phyloP scores from a whole-genome alignment of 2,113 vertebrate genomes.

The Peromyscus californicus region DNA sequence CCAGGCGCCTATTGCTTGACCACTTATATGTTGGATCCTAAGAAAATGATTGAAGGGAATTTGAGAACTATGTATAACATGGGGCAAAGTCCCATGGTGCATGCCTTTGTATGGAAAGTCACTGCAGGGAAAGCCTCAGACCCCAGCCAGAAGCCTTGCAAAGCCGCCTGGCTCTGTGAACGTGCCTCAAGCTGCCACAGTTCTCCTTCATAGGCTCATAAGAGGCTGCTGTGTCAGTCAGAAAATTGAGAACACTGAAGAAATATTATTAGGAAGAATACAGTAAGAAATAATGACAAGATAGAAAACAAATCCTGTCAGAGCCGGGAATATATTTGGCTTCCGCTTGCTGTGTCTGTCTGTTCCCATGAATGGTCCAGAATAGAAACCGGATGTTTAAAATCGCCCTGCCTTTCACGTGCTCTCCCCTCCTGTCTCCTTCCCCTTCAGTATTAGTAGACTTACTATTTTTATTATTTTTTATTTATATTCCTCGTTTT shows the following conservation, averaged over 20 bases:
- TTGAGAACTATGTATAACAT: background rate
- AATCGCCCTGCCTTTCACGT: constrained; percentile 60
- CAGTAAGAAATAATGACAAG: constrained; percentile 63
- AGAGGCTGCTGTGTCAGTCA: constrained; percentile 6
- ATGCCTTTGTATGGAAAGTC: background rate
- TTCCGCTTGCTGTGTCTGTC: constrained; percentile 75
- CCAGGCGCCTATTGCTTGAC: background rate
- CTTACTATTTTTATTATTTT: constrained; percentile 76
- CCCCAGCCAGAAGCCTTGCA: accelerated
- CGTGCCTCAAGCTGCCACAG: background rate
- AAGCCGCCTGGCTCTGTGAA: background rate
- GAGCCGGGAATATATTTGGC: constrained; percentile 76
- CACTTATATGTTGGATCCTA: background rate
- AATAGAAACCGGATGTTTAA: constrained; percentile 80
- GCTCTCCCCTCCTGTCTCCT: constrained; percentile 71
- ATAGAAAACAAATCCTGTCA: constrained; percentile 75
- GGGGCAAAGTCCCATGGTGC: background rate
- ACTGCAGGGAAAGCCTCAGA: constrained; percentile 17
- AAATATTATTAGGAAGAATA: constrained; percentile 75
- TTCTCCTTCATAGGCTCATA: background rate
- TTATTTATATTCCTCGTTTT: constrained; percentile 80
- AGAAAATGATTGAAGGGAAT: background rate
- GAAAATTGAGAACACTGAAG: constrained; percentile 55
- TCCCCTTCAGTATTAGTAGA: constrained; percentile 74
- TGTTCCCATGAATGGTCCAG: constrained; percentile 74